These are phyloP conservation scores for Scatophagus argus DNA, from an alignment of 2,113 vertebrate genomes.

Conservation along the genomic window DNA sequence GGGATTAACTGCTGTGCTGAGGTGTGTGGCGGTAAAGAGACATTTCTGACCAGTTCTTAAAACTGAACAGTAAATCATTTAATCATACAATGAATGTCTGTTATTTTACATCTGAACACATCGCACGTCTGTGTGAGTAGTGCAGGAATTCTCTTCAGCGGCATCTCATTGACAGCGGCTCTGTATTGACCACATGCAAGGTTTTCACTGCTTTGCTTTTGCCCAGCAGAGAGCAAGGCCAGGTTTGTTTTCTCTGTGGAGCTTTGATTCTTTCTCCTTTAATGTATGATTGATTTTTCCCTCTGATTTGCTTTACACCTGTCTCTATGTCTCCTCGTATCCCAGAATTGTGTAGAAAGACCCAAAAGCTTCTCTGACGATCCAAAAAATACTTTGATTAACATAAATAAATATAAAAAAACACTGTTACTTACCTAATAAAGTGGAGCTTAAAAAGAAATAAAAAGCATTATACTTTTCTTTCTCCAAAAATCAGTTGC, in stretches of 20 bases:
- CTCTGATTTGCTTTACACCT: conserved; percentile 18
- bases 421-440: no score
- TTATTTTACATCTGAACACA: neutral
- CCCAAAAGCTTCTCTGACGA: conserved; percentile 1
- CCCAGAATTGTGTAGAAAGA: neutral
- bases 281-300: conserved; percentile 1
- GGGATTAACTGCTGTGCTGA: neutral
- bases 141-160: conserved; percentile 5
- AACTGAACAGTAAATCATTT: neutral
- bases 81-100: neutral
- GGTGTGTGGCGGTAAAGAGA: neutral
- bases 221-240: conserved; percentile 46
- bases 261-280: conserved; percentile 18
- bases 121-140: neutral
- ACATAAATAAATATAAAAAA: neutral
- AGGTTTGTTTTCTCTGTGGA: conserved; percentile 40
- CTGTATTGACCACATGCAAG: conserved; percentile 15
- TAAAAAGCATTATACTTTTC: no score
- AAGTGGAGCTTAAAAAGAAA: no score
- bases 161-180: conserved; percentile 10
- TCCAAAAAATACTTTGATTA: no score
- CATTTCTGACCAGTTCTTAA: neutral
- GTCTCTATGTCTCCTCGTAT: neutral
- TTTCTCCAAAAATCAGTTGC: no score
- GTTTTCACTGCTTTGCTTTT: neutral